Percentiles rank a stretch among this genome's conserved stretches.
Conservation (phyloP, 2,113 vertebrate species). For the Poeciliopsis occidentalis region DNA sequence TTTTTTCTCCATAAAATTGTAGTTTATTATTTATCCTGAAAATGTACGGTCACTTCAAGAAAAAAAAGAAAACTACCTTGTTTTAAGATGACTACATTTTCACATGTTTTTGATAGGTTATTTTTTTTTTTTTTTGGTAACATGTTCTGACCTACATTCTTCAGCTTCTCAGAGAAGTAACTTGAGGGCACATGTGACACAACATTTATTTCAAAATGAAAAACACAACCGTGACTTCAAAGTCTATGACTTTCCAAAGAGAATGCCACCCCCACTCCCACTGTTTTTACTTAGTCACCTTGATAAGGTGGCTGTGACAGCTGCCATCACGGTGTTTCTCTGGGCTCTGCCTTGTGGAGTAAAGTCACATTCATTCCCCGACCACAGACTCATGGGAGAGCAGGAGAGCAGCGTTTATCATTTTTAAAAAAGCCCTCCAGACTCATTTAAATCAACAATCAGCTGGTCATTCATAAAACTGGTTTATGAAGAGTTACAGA, state of each 20-base stretch:
- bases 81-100: conserved; percentile 5
- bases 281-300: conserved; percentile 74
- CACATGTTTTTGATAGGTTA: conserved; percentile 15
- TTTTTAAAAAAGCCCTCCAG: conserved; percentile 43
- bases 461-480: conserved; percentile 71
- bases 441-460: conserved; percentile 73
- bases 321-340: conserved; percentile 63
- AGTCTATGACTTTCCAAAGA: conserved; percentile 40
- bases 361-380: conserved; percentile 64
- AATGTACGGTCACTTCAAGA: too few relatives aligned
- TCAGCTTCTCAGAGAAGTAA: conserved; percentile 12
- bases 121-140: conserved; percentile 22
- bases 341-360: conserved; percentile 49
- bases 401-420: conserved; percentile 63
- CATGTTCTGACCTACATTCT: conserved; percentile 41
- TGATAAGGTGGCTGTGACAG: conserved; percentile 73
- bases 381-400: conserved; percentile 51
- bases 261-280: conserved; percentile 30
- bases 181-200: conserved; percentile 41
- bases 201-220: conserved; percentile 25
- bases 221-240: conserved; percentile 21
- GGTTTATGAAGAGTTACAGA: conserved; percentile 50
- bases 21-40: not conserved
- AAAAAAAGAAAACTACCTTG: not conserved
- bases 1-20: not conserved